These are phyloP conservation scores for Isurus oxyrinchus DNA, from an alignment of 2,113 vertebrate genomes.

Conservation along the genomic window DNA sequence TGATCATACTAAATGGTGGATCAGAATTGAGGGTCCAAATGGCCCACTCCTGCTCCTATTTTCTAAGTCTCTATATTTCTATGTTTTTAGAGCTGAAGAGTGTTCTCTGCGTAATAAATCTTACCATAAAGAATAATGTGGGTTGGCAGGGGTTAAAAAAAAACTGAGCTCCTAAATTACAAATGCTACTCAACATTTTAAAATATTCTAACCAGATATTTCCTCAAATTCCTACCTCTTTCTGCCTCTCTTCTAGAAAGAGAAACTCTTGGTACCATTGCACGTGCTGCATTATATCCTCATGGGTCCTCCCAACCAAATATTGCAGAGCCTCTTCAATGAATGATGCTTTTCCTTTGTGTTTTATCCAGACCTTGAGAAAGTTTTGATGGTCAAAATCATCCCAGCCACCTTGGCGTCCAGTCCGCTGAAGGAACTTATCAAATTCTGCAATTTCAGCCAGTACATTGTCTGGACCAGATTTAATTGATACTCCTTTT, in stretches of 20 bases:
- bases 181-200: background rate
- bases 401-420: constrained; percentile 78
- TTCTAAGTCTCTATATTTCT: no score
- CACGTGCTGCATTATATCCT: constrained; percentile 73
- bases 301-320: constrained; percentile 65
- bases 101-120: background rate
- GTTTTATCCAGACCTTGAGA: constrained; percentile 69
- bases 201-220: constrained; percentile 30
- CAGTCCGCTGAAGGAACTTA: constrained; percentile 72
- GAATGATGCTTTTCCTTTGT: constrained; percentile 63
- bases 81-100: background rate
- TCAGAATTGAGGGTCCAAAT: no score
- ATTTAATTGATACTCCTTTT: constrained; percentile 49
- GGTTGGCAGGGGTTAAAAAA: background rate
- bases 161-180: background rate
- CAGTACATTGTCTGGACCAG: constrained; percentile 54
- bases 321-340: constrained; percentile 65
- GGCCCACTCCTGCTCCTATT: no score
- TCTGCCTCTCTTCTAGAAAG: constrained; percentile 71
- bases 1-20: no score
- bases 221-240: constrained; percentile 63
- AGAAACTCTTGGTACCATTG: constrained; percentile 77
- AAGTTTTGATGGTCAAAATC: constrained; percentile 78
- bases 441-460: constrained; percentile 72
- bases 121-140: background rate